These are phyloP conservation scores for Tetranychus truncatus DNA, from an alignment of 2,888 invertebrate species.

Conservation along the genomic window DNA sequence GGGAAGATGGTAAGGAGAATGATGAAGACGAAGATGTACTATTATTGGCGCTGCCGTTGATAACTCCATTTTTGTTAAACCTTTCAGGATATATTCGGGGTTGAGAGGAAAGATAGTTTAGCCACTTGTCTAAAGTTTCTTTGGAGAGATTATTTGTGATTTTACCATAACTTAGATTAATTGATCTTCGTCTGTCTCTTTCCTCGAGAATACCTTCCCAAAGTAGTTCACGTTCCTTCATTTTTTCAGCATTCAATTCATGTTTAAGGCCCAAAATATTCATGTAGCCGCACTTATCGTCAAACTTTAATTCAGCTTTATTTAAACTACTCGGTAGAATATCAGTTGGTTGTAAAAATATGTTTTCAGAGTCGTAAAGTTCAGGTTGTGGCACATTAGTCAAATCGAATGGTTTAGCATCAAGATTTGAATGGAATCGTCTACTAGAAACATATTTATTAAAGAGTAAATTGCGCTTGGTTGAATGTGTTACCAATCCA, in stretches of 20 bases:
- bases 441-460: slow-evolving; percentile 12
- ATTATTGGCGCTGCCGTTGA: background rate
- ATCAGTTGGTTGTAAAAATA: background rate
- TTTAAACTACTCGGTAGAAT: slow-evolving; percentile 1
- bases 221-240: slow-evolving; percentile 11
- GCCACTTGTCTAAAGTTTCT: slow-evolving; percentile 14
- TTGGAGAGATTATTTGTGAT: slow-evolving; percentile 14
- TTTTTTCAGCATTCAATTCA: background rate
- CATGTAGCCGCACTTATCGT: slow-evolving; percentile 13
- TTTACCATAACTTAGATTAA: slow-evolving; percentile 6
- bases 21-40: background rate
- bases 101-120: background rate
- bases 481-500: slow-evolving; percentile 19
- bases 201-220: slow-evolving; percentile 15
- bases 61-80: background rate
- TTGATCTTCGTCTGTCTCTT: slow-evolving; percentile 9
- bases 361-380: background rate
- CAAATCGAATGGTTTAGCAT: background rate
- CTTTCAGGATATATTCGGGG: background rate
- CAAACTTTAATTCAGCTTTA: slow-evolving; percentile 7
- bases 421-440: background rate
- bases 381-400: background rate
- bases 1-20: background rate
- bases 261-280: slow-evolving; percentile 1
- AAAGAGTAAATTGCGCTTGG: slow-evolving; percentile 13